Evolutionary conservation across 2,888 invertebrate genomes (phyloP), one percentile per base, ranked within the genome.

Genomic region (Gastrophysa polygoni): DNA sequence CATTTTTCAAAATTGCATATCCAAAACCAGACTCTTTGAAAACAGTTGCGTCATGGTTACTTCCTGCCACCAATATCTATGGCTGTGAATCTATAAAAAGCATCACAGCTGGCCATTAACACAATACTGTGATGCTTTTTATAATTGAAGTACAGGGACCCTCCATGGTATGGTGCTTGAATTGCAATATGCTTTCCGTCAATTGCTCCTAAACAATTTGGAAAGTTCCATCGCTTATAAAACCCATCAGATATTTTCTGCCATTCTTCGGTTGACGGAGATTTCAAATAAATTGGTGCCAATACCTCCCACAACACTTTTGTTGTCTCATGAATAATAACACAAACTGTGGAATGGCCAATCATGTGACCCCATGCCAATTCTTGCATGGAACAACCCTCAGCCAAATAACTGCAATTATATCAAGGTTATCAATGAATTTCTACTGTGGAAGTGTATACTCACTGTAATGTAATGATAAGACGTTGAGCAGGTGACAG

Each of bases 141-240:
- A 64, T 76, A 74, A 66, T 76, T 76, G 60, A 67, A 73, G 57
- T 63, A 75, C 54, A 67, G 56, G 14, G 70, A 69, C 21, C 76
- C 75, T 43, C 68, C 66, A 50, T 75, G 61, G 11, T 51, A 18
- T 17, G 76, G 76, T 14, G 63, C 52, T 60, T 68, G 65, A 49
- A 75, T 71, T 63, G 57, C 57, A 21, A 75, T 68, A 62, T 75
- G 75, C 62, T 73, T 75, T 1, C 77, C 75, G 63, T 76, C 75
- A 14, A 76, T 63, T 29, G 71, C 69, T 18, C 76, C 75, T 28
- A 73, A 56, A 57, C 70, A 73, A 51, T 71, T 66, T 18, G 69
- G 69, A 63, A 71, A 57, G 59, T 71, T 68, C 57, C 69, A 69
- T 16, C 59, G 44, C 16, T 59, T 59, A 29, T 54, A 57, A 58